These are phyloP conservation scores for Castor canadensis DNA, from an alignment of 2,113 vertebrate species.

Conservation along the genomic window DNA sequence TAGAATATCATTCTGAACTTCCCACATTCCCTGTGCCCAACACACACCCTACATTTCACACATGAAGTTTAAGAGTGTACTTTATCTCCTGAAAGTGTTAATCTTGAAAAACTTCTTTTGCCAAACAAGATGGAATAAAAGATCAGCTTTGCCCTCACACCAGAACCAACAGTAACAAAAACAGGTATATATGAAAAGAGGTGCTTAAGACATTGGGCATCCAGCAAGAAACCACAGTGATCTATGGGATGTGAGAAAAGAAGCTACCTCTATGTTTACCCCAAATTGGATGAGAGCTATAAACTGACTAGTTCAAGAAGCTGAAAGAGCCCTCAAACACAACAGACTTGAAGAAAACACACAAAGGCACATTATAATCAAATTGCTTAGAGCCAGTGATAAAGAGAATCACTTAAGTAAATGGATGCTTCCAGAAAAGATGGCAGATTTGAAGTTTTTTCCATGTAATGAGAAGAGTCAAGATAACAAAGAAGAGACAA, in stretches of 20 bases:
- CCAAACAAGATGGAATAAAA: background rate
- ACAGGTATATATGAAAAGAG: background rate
- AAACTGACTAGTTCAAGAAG: background rate
- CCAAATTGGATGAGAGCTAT: background rate
- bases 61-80: background rate
- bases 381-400: background rate
- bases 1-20: background rate
- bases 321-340: background rate
- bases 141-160: background rate
- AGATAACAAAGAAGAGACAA: too few relatives aligned
- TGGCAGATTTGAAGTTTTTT: background rate
- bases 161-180: background rate
- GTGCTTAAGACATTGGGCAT: background rate
- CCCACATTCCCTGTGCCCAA: background rate
- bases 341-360: background rate
- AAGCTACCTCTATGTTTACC: background rate
- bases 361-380: background rate
- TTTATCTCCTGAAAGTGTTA: background rate
- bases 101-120: background rate
- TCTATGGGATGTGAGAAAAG: background rate
- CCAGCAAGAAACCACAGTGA: background rate
- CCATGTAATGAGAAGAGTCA: background rate
- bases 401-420: background rate
- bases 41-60: background rate
- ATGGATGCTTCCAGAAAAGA: background rate